Base-by-base conservation (phyloP, 2,888 invertebrate species). In the Synanthedon tipuliformis region DNA sequence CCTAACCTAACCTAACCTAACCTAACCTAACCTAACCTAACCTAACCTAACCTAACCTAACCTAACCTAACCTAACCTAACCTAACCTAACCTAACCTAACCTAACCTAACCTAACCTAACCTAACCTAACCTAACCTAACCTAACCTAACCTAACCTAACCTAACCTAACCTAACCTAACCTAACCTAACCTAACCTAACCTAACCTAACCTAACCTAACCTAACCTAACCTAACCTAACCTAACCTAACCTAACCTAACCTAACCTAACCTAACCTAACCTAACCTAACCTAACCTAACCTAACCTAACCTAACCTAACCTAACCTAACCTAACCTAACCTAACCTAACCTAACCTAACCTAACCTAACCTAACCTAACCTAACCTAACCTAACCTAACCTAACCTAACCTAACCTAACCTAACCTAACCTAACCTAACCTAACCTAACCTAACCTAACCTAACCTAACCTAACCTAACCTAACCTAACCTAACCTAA, bases 61-160 rank as follows among this genome's bases (percentile, higher is more conserved):
- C 49, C 49, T 49, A 49, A 49, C 49, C 49, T 49, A 49, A 49
- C 49, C 49, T 49, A 49, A 49, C 49, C 49, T 49, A 49, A 49
- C 49, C 49, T 49, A 49, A 49, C 49, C 49, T 49, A 49, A 49
- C 49, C 49, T 49, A 49, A 49, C 49, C 49, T 49, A 49, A 49
- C 49, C 54, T 16, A 55, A 23, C 54, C 54, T 53, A 54, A 41
- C 54, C 54, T 54, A 61, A 54, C 54, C 55, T 51, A 61, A 53
- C 56, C 56, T 53, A 62, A 53, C 61, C 59, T 53, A 63, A 53
- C 61, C 60, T 51, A 58, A 52, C 58, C 61, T 49, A 60, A 52
- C 63, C 54, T 51, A 61, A 52, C 61, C 55, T 51, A 59, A 52
- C 59, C 61, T 50, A 62, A 53, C 58, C 57, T 53, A 63, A 53